These are phyloP conservation scores for Cheilosia soror DNA, from an alignment of 2,888 invertebrate genomes.

Conservation along the genomic window DNA sequence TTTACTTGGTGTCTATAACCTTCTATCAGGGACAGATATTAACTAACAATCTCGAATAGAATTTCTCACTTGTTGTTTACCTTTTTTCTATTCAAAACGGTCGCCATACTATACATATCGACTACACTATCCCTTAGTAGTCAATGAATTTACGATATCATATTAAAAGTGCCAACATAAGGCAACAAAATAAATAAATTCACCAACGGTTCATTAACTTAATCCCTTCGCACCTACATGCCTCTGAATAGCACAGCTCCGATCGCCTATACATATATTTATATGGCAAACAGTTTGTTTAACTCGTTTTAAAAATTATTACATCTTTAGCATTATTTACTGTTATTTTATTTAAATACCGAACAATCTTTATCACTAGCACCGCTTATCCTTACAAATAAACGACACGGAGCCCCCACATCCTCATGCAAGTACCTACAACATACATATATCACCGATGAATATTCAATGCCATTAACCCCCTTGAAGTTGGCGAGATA, in stretches of 20 bases:
- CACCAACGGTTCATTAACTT: slow-evolving; percentile 66
- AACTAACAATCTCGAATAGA: too few species aligned
- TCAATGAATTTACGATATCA: slow-evolving; percentile 57
- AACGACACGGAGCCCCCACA: slow-evolving; percentile 33
- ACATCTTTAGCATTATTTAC: slow-evolving; percentile 73
- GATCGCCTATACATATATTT: neutral
- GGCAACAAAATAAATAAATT: slow-evolving; percentile 64
- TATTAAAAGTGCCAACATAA: slow-evolving; percentile 49
- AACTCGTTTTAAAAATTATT: slow-evolving; percentile 65
- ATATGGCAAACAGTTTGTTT: slow-evolving; percentile 10
- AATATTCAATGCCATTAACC: slow-evolving; percentile 69
- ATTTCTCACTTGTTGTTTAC: neutral
- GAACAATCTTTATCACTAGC: slow-evolving; percentile 67
- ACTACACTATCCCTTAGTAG: slow-evolving; percentile 15
- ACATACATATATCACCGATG: slow-evolving; percentile 50
- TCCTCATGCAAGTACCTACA: slow-evolving; percentile 4
- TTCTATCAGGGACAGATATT: too few species aligned
- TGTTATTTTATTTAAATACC: slow-evolving; percentile 74
- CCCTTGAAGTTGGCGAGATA: slow-evolving; percentile 54
- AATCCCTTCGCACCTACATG: slow-evolving; percentile 34
- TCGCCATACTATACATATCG: neutral
- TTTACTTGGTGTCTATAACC: too few species aligned
- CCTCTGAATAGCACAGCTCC: neutral
- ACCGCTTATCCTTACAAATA: slow-evolving; percentile 66
- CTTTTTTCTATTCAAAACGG: neutral